A percentile compares a stretch with the other conserved stretches of the same genome.
Evolutionary conservation across 1,140 invertebrate genomes (phyloP).

Genomic region (Idris sp.): DNA sequence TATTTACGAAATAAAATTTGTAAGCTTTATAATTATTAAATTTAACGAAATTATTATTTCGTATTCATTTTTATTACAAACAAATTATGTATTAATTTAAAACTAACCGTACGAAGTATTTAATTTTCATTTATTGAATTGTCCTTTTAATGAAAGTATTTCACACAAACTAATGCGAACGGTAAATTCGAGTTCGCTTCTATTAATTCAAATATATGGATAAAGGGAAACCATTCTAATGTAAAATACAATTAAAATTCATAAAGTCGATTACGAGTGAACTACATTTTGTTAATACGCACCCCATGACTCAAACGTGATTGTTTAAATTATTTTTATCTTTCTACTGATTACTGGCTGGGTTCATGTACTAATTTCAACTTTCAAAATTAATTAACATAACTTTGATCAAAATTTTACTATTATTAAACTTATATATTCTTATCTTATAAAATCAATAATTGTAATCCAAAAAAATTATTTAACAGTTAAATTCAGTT

Average conservation of each 20-base stretch:
- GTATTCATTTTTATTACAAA: conserved; percentile 22
- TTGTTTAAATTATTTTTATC: conserved; percentile 6
- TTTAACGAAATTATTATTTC: no score
- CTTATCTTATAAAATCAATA: no score
- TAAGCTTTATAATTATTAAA: no score
- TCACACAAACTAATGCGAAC: conserved; percentile 3
- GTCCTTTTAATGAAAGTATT: conserved; percentile 21
- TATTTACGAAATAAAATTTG: no score
- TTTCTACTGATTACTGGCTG: neutral
- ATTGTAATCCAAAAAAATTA: no score
- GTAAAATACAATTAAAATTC: conserved; percentile 36
- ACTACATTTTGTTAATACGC: conserved; percentile 6
- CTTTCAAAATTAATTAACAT: no score
- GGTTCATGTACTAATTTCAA: no score
- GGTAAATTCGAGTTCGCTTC: conserved; percentile 21
- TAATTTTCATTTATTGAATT: conserved; percentile 36
- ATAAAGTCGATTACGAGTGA: conserved; percentile 26
- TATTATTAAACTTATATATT: no score
- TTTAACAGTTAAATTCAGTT: no score
- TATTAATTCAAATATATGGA: conserved; percentile 27
- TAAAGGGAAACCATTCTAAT: conserved; percentile 17
- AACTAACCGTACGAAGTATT: conserved; percentile 1
- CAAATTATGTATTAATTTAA: conserved; percentile 14
- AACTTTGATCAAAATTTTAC: no score
- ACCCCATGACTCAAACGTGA: neutral